phyloP scores from a whole-genome alignment of 2,888 invertebrate species.

The Phyto melanocephala region DNA sequence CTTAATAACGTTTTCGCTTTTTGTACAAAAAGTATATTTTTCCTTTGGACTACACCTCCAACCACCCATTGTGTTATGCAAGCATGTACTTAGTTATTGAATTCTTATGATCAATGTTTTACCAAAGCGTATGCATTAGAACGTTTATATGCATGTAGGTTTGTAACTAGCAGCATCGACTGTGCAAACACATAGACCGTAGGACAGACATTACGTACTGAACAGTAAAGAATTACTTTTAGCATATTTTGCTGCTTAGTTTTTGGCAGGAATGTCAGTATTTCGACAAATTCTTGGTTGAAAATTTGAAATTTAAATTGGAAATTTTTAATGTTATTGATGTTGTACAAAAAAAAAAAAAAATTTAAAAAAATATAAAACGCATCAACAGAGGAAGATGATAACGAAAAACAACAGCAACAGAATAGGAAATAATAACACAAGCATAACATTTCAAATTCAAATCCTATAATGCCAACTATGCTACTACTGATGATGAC shows the following conservation, averaged over 20 bases:
- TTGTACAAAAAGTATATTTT: not conserved
- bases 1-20: no score
- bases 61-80: not conserved
- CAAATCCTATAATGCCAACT: slow-evolving; percentile 29
- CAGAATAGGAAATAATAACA: not conserved
- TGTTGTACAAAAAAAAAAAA: slow-evolving; percentile 11
- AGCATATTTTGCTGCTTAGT: slow-evolving; percentile 42
- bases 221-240: slow-evolving; percentile 36
- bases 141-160: no score
- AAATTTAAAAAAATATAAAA: not conserved
- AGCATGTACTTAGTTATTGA: not conserved
- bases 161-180: not conserved
- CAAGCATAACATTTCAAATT: slow-evolving; percentile 45
- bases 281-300: slow-evolving; percentile 61
- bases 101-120: not conserved
- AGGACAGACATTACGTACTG: not conserved
- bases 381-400: not conserved
- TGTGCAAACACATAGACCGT: not conserved
- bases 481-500: not conserved
- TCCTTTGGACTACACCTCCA: not conserved
- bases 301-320: slow-evolving; percentile 62
- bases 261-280: slow-evolving; percentile 60
- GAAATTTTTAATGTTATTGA: slow-evolving; percentile 57
- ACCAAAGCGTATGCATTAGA: not conserved
- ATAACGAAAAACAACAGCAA: slow-evolving; percentile 3